phyloP scores from a whole-genome alignment of 2,113 vertebrate species.

The Irena cyanogastra region DNA sequence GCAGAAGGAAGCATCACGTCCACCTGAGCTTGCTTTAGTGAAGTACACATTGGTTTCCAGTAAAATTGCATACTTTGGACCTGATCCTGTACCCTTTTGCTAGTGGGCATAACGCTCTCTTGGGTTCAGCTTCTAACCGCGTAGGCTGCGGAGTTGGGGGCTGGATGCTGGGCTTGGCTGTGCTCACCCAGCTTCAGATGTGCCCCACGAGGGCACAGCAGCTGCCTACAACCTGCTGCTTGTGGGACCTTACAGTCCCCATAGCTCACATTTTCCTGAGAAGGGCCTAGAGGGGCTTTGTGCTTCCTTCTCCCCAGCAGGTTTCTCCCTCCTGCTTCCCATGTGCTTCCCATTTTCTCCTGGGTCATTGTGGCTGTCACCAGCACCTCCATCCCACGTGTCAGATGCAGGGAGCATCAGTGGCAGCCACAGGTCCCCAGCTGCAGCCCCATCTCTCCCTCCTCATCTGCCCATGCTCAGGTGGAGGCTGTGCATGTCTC shows the following conservation, averaged over 20 bases:
- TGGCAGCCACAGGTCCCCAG: not conserved
- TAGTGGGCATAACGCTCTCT: not conserved
- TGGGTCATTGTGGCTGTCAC: not conserved
- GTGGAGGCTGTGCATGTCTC: fast-evolving
- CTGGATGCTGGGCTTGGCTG: not conserved
- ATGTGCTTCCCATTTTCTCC: not conserved
- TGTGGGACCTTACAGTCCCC: not conserved
- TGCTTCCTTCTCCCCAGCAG: not conserved
- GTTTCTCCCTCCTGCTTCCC: not conserved
- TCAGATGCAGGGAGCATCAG: not conserved
- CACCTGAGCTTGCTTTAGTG: not conserved
- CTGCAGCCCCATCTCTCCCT: not conserved
- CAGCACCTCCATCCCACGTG: not conserved
- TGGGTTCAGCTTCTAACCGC: not conserved
- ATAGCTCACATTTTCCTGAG: not conserved
- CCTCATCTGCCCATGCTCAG: not conserved
- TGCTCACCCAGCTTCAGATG: not conserved
- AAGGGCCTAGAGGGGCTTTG: not conserved
- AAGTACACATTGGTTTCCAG: not conserved
- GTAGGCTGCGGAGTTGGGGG: not conserved
- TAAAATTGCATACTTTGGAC: not conserved
- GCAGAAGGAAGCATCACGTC: not conserved
- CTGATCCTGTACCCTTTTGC: not conserved
- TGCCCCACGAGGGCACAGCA: not conserved
- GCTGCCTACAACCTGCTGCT: not conserved